phyloP scores from a whole-genome alignment of 2,113 vertebrate genomes.

The Entomyzon cyanotis region DNA sequence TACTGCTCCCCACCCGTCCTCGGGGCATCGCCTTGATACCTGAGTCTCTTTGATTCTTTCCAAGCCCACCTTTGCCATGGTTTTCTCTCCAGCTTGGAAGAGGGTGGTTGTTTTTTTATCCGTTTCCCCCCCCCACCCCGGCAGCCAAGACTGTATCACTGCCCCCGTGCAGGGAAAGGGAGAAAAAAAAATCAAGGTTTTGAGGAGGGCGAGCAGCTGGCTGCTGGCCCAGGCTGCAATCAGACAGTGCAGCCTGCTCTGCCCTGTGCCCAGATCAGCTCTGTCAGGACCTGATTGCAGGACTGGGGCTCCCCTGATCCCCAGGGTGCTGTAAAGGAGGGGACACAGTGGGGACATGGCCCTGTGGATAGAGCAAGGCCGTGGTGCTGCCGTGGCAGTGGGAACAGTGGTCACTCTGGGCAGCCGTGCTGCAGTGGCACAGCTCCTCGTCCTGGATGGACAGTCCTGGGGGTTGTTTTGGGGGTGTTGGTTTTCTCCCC shows the following conservation, averaged over 20 bases:
- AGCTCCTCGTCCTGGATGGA: background rate
- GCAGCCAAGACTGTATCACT: background rate
- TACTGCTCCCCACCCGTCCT: background rate
- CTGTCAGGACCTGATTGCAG: background rate
- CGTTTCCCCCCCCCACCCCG: fast-evolving
- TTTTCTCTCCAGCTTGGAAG: background rate
- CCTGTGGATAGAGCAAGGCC: background rate
- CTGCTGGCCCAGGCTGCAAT: background rate
- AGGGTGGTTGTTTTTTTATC: background rate
- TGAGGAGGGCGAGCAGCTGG: background rate
- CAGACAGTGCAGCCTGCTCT: background rate
- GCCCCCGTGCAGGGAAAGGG: fast-evolving
- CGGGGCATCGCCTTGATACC: background rate
- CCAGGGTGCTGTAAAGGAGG: background rate
- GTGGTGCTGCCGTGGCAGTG: too few species aligned
- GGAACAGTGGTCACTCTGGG: too few species aligned
- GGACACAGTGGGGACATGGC: fast-evolving
- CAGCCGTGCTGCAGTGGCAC: fast-evolving
- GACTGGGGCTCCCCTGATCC: background rate
- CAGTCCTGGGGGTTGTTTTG: background rate
- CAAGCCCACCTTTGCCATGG: background rate
- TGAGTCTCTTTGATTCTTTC: background rate
- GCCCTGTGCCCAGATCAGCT: background rate
- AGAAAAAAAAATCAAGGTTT: background rate
- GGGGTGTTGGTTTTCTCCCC: background rate